phyloP scores from a whole-genome alignment of 2,113 vertebrate species.

The Sinocyclocheilus maitianheensis region DNA sequence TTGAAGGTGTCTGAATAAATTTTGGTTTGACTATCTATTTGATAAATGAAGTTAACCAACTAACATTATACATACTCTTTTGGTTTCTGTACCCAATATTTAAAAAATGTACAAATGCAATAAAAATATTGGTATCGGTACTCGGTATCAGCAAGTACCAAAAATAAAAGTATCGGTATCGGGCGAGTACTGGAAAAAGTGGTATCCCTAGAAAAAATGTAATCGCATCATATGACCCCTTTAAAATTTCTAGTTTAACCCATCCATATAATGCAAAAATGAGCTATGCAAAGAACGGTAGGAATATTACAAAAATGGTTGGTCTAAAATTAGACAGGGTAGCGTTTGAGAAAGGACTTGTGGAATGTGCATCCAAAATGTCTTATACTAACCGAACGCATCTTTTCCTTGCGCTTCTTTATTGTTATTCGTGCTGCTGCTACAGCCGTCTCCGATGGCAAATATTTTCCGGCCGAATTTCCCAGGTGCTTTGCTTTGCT shows the following conservation, averaged over 20 bases:
- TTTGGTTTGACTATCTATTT: no score
- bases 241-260: not conserved
- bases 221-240: no score
- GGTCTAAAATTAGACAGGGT: not conserved
- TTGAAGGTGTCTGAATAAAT: no score
- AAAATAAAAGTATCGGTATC: no score
- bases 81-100: no score
- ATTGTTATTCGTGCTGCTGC: not conserved
- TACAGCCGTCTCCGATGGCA: conserved; percentile 39
- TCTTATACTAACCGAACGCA: conserved; percentile 31
- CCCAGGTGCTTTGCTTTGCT: conserved; percentile 41
- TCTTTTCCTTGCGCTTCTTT: conserved; percentile 1
- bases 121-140: no score
- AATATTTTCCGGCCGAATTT: conserved; percentile 49
- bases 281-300: not conserved
- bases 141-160: no score
- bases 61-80: no score
- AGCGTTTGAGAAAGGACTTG: not conserved
- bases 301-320: not conserved
- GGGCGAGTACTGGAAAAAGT: no score
- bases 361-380: not conserved
- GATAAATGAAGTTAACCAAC: no score
- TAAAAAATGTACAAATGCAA: no score
- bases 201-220: no score
- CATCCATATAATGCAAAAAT: not conserved